Base-by-base conservation (phyloP, 2,888 invertebrate species). In the Harmothoe impar region DNA sequence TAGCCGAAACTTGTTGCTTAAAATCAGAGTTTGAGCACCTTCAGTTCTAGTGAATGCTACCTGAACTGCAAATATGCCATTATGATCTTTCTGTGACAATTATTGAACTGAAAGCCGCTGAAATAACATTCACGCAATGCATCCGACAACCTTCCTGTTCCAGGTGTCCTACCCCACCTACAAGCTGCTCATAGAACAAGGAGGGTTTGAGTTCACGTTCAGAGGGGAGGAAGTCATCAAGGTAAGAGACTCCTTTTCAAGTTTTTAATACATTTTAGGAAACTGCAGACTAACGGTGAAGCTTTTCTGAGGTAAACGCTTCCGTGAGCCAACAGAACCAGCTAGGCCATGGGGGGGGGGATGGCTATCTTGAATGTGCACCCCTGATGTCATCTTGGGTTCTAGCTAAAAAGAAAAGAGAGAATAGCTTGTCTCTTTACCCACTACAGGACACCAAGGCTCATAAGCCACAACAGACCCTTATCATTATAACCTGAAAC, bases 211-310 rank as follows among this genome's bases (percentile, higher is more conserved):
- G 12, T 23, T 90, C 43, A 25, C 89, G 23, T 62, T 33, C 43
- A 62, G 92, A 81, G 92, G 92, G 12, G 89, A 91, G 77, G 62
- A 90, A 1, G 43, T 89, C 29, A 86, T 92, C 86, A 92, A 92
- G 92, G 92, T 92, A 31, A 62, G 43, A n/a, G n/a, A n/a, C 20
- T 86, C 5, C 15, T 20, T 81, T n/a, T 17, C 17, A n/a, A 17
- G 5, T n/a, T 68, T 12, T 68, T 23, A 68, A n/a, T 68, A 17
- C 68, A 52, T 68, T 68, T 17, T 23, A 17, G 12, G 12, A 12
- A 68, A 68, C n/a, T 17, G 12, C 5, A 17, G n/a, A 23, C 7
- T 68, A n/a, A n/a, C n/a, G 15, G n/a, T 68, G 5, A 23, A 68
- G n/a, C n/a, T 68, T 23, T n/a, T 23, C n/a, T 23, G 5, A 68